These are phyloP conservation scores for Protophormia terraenovae DNA, from an alignment of 2,888 invertebrate genomes.

Conservation along the genomic window DNA sequence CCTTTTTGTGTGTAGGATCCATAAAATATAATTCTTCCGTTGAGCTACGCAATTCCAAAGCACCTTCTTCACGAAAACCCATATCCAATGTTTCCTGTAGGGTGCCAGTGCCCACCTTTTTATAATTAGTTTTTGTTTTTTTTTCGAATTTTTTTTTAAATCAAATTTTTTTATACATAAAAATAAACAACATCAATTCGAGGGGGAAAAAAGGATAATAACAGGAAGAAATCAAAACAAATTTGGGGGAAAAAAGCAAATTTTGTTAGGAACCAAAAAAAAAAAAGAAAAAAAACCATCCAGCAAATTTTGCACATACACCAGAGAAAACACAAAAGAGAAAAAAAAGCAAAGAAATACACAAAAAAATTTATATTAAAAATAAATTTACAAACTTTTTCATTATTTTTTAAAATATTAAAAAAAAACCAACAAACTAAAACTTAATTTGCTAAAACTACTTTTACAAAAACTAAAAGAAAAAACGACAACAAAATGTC, in stretches of 20 bases:
- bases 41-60: conserved; percentile 91
- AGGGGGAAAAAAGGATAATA: background rate
- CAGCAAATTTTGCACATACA: conserved; percentile 52
- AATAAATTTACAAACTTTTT: conserved; percentile 35
- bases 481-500: conserved; percentile 40
- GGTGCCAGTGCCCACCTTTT: conserved; percentile 82
- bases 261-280: conserved; percentile 20
- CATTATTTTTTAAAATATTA: background rate
- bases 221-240: background rate
- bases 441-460: conserved; percentile 47
- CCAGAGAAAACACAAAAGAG: conserved; percentile 19
- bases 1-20: conserved; percentile 83
- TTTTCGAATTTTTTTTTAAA: conserved; percentile 46
- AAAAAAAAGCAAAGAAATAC: conserved; percentile 46
- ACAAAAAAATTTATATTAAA: conserved; percentile 49
- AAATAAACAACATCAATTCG: conserved; percentile 64
- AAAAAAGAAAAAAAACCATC: conserved; percentile 34
- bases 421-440: background rate
- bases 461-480: background rate
- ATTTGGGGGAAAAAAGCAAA: conserved; percentile 12
- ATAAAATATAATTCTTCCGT: conserved; percentile 94
- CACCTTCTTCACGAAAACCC: conserved; percentile 89
- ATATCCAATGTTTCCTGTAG: conserved; percentile 82
- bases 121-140: conserved; percentile 76
- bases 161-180: conserved; percentile 57